A percentile compares a stretch with the other conserved stretches of the same genome.
These are phyloP conservation scores for Argynnis bischoffii DNA, from an alignment of 2,888 invertebrate species.

Conservation along the genomic window DNA sequence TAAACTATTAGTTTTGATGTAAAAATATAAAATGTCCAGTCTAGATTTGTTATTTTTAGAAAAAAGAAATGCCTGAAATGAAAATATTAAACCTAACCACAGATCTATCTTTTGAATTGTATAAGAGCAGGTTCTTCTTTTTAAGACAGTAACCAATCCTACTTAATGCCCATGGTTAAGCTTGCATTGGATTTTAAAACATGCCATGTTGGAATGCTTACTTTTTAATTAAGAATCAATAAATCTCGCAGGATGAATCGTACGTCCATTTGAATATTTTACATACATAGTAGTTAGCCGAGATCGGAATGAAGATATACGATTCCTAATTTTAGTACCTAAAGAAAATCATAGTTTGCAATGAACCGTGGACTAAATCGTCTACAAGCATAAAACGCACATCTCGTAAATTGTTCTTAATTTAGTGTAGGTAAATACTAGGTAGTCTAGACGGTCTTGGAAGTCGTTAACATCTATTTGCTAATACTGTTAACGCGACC, in stretches of 20 bases:
- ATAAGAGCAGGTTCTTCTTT: conserved; percentile 18
- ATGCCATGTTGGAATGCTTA: conserved; percentile 20
- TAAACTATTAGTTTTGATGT: too few relatives aligned
- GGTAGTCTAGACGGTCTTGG: conserved; percentile 35
- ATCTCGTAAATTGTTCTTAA: conserved; percentile 73
- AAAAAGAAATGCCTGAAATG: not conserved
- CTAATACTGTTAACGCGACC: conserved; percentile 30
- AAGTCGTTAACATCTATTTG: conserved; percentile 33
- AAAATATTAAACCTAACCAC: not conserved
- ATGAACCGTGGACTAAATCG: conserved; percentile 71
- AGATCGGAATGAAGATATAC: conserved; percentile 33
- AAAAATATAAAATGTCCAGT: too few relatives aligned
- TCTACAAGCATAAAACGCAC: conserved; percentile 70
- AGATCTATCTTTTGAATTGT: not conserved
- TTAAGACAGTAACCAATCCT: not conserved
- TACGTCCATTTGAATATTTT: conserved; percentile 28
- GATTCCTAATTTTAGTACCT: conserved; percentile 31
- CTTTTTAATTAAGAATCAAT: conserved; percentile 32
- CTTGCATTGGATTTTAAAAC: conserved; percentile 20
- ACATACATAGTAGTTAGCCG: conserved; percentile 20
- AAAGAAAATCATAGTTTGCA: conserved; percentile 53
- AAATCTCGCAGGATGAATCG: conserved; percentile 28
- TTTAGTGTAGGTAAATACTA: conserved; percentile 47
- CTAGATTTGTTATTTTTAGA: too few relatives aligned
- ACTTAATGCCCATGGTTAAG: conserved; percentile 11